Evolutionary conservation across 2,888 invertebrate genomes (phyloP).

Genomic region (Ectropis crepuscularia): DNA sequence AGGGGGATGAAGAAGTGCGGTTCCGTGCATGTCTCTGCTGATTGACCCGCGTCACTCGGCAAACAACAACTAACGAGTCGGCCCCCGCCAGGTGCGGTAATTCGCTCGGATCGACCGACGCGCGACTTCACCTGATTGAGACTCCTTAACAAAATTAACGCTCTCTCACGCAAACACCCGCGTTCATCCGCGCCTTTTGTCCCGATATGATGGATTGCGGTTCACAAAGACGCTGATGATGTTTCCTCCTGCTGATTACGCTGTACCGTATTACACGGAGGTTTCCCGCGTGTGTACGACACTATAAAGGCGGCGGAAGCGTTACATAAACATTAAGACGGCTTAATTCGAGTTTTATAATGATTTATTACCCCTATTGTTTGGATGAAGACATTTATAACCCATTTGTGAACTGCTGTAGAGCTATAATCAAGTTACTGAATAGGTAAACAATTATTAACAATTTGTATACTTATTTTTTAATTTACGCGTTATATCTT

Average conservation of each 20-base stretch:
- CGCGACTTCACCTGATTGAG: constrained; percentile 78
- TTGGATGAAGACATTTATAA: constrained; percentile 49
- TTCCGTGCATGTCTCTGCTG: constrained; percentile 85
- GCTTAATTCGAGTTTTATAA: constrained; percentile 69
- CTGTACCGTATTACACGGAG: constrained; percentile 70
- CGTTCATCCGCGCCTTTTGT: constrained; percentile 78
- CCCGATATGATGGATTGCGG: constrained; percentile 82
- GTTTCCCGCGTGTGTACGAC: constrained; percentile 54
- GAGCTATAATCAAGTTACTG: constrained; percentile 13
- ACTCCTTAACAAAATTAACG: constrained; percentile 83
- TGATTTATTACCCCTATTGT: constrained; percentile 69
- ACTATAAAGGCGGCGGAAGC: constrained; percentile 58
- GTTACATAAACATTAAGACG: constrained; percentile 64
- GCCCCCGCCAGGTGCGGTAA: constrained; percentile 78
- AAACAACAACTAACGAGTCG: constrained; percentile 85
- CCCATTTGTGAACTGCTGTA: constrained; percentile 24
- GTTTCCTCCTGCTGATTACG: constrained; percentile 74
- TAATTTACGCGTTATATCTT: background rate
- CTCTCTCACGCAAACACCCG: constrained; percentile 77
- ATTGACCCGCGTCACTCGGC: constrained; percentile 85
- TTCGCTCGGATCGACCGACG: constrained; percentile 75
- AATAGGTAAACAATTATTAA: background rate
- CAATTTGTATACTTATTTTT: constrained; percentile 1
- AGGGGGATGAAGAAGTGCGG: constrained; percentile 82
- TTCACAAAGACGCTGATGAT: constrained; percentile 76